Conservation (phyloP, 1,140 invertebrate genomes). For the Protaetia brevitarsis region DNA sequence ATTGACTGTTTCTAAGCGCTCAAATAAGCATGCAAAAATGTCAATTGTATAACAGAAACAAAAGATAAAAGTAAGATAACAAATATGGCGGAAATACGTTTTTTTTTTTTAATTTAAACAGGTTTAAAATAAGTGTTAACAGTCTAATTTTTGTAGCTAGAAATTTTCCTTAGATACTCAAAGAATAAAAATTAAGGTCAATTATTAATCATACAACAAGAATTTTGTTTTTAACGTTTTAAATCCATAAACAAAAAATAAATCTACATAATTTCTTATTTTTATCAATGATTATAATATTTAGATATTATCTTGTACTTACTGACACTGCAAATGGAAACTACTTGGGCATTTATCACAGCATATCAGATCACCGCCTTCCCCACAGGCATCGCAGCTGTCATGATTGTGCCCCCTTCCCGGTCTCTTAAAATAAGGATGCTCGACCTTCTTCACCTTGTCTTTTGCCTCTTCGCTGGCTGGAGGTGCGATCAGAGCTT, state of each 20-base stretch:
- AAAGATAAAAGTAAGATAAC: no score
- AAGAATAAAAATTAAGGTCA: no score
- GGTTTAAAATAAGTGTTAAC: no score
- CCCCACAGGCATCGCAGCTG: conserved; percentile 86
- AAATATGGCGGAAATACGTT: no score
- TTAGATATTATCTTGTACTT: conserved; percentile 46
- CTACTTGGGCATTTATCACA: conserved; percentile 93
- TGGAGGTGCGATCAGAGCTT: conserved; percentile 82
- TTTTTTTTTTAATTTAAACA: no score
- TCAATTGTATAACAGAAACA: no score
- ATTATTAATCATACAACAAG: no score
- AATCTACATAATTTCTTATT: background rate
- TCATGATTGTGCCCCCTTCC: conserved; percentile 91
- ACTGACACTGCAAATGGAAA: conserved; percentile 94
- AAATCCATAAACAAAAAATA: background rate
- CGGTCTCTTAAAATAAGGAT: conserved; percentile 80
- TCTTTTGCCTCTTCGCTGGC: conserved; percentile 68
- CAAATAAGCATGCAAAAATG: no score
- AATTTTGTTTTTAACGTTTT: no score
- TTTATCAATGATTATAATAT: background rate
- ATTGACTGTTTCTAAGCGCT: no score
- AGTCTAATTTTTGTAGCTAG: no score
- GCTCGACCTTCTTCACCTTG: conserved; percentile 57
- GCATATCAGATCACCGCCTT: conserved; percentile 92
- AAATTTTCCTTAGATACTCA: no score